These are phyloP conservation scores for Nemoura dubitans DNA, from an alignment of 2,888 invertebrate genomes.

Conservation along the genomic window DNA sequence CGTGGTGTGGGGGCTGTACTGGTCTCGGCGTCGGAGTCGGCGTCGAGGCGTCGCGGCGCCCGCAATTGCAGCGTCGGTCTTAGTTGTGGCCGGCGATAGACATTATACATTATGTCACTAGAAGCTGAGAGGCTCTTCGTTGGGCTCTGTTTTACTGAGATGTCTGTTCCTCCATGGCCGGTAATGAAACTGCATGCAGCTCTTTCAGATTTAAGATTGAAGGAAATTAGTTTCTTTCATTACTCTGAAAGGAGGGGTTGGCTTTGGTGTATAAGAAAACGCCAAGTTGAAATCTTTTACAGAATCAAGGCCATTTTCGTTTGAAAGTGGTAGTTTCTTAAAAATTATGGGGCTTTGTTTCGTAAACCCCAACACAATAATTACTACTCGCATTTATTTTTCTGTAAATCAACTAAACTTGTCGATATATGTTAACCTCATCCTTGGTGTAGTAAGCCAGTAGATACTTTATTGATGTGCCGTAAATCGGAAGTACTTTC, in stretches of 20 bases:
- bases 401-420: too few species aligned
- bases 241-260: neutral
- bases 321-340: too few species aligned
- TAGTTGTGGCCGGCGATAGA: neutral
- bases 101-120: neutral
- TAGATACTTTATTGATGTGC: too few species aligned
- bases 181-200: neutral
- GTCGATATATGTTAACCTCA: too few species aligned
- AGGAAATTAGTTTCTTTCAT: neutral
- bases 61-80: neutral
- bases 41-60: neutral
- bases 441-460: too few species aligned
- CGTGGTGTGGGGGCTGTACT: neutral
- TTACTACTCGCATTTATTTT: too few species aligned
- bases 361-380: too few species aligned
- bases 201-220: neutral
- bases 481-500: too few species aligned
- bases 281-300: neutral
- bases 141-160: neutral
- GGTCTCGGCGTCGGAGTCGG: neutral
- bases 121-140: neutral
- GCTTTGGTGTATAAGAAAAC: neutral
- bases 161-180: neutral
- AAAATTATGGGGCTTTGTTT: too few species aligned
- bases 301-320: neutral